Evolutionary conservation across 2,113 vertebrate species (phyloP).

Genomic region (Illadopsis cleaveri): DNA sequence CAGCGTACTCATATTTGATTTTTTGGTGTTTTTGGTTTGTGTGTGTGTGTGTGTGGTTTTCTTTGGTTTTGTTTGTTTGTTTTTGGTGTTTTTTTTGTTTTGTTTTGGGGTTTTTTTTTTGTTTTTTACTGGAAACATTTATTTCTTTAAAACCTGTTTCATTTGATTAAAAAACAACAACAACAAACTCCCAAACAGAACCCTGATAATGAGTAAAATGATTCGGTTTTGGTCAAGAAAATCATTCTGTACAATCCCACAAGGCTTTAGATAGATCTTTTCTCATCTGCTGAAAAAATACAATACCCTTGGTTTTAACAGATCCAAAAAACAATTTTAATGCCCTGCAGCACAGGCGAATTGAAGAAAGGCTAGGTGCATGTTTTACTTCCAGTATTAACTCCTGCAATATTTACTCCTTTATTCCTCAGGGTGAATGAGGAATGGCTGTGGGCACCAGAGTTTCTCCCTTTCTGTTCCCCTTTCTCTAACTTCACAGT

Average conservation of each 20-base stretch:
- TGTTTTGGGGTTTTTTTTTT: no score
- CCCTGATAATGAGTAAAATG: background rate
- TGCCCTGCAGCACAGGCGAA: background rate
- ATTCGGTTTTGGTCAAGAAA: background rate
- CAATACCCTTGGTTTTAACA: background rate
- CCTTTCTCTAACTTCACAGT: background rate
- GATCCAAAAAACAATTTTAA: background rate
- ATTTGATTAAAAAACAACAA: background rate
- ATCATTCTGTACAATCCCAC: background rate
- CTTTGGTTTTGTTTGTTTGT: background rate
- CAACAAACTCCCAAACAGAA: background rate
- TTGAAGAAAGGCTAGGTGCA: background rate
- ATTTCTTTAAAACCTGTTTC: background rate
- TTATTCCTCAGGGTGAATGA: background rate
- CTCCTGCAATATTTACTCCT: background rate
- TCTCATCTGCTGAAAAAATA: background rate
- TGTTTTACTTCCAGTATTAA: background rate
- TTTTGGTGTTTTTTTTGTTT: background rate
- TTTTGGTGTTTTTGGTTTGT: no score
- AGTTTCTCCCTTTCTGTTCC: background rate
- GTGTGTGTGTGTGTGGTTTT: no score
- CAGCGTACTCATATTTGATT: fast-evolving
- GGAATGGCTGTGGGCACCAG: background rate
- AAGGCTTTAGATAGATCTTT: background rate
- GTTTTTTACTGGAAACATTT: background rate